These are phyloP conservation scores for Monochamus saltuarius DNA, from an alignment of 1,140 invertebrate genomes.

Conservation along the genomic window DNA sequence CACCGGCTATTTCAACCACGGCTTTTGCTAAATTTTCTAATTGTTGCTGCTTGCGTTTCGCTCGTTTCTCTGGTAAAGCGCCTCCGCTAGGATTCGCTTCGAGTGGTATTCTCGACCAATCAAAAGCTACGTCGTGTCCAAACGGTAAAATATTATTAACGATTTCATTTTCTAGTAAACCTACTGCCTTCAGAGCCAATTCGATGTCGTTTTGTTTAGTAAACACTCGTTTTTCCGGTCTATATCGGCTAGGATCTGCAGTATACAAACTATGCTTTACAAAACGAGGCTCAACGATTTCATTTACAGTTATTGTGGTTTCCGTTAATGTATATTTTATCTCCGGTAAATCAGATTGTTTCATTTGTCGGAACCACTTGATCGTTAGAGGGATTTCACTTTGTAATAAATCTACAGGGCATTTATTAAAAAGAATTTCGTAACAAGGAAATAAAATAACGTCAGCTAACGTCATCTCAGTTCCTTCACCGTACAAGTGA, in stretches of 20 bases:
- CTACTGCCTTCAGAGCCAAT: slow-evolving; percentile 58
- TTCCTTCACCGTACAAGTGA: slow-evolving; percentile 82
- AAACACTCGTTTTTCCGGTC: slow-evolving; percentile 68
- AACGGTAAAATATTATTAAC: slow-evolving; percentile 49
- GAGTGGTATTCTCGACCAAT: slow-evolving; percentile 68
- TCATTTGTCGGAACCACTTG: slow-evolving; percentile 65
- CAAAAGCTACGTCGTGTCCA: slow-evolving; percentile 53
- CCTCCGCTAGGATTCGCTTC: slow-evolving; percentile 77
- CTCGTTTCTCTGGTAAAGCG: slow-evolving; percentile 71
- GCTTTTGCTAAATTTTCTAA: slow-evolving; percentile 84
- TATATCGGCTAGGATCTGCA: slow-evolving; percentile 74
- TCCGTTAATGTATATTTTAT: slow-evolving; percentile 14
- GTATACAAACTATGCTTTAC: slow-evolving; percentile 72
- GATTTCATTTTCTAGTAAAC: slow-evolving; percentile 49
- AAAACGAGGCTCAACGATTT: slow-evolving; percentile 41
- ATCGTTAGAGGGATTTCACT: slow-evolving; percentile 63
- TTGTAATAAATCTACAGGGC: slow-evolving; percentile 53
- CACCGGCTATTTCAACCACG: slow-evolving; percentile 65
- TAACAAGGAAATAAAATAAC: slow-evolving; percentile 76
- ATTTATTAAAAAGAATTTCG: slow-evolving; percentile 62
- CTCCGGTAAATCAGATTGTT: slow-evolving; percentile 32
- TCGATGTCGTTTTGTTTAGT: slow-evolving; percentile 77
- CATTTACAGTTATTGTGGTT: slow-evolving; percentile 23
- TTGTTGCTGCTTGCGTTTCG: slow-evolving; percentile 82
- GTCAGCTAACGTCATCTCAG: slow-evolving; percentile 80